These are phyloP conservation scores for Prunella strophiata DNA, from an alignment of 2,797 vertebrate species.

Conservation along the genomic window DNA sequence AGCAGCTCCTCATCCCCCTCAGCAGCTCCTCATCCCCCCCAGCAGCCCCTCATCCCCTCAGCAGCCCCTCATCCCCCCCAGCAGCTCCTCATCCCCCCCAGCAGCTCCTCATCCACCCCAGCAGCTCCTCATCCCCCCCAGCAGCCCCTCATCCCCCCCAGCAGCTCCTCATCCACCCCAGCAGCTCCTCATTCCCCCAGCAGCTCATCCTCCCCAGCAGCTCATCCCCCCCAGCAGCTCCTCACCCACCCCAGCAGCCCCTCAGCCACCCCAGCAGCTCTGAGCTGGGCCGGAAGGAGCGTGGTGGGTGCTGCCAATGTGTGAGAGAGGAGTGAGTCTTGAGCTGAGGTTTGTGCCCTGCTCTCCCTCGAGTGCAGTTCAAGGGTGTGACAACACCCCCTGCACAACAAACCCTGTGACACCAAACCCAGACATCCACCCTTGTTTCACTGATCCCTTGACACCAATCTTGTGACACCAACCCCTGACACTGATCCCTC, in stretches of 20 bases:
- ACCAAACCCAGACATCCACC: background rate
- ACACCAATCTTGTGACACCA: background rate
- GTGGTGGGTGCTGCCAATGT: background rate
- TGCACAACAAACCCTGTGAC: background rate
- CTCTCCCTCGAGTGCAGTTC: accelerated
- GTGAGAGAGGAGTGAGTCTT: background rate
- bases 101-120: too few species aligned
- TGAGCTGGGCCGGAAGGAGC: background rate
- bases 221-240: background rate
- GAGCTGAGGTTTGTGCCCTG: background rate
- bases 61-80: background rate
- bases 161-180: too few species aligned
- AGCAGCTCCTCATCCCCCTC: background rate
- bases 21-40: too few species aligned
- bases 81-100: too few species aligned
- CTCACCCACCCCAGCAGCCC: too few species aligned
- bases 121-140: background rate
- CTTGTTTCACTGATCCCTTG: background rate
- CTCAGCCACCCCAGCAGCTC: too few species aligned
- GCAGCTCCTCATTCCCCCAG: background rate
- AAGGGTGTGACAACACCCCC: background rate
- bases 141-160: background rate
- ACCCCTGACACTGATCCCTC: background rate
- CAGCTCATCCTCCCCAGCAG: background rate
- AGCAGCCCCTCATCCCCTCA: background rate